Evolutionary conservation across 2,113 vertebrate species (phyloP), one percentile per base, ranked within the genome.

Genomic region (Neolamprologus tretocephalus): DNA sequence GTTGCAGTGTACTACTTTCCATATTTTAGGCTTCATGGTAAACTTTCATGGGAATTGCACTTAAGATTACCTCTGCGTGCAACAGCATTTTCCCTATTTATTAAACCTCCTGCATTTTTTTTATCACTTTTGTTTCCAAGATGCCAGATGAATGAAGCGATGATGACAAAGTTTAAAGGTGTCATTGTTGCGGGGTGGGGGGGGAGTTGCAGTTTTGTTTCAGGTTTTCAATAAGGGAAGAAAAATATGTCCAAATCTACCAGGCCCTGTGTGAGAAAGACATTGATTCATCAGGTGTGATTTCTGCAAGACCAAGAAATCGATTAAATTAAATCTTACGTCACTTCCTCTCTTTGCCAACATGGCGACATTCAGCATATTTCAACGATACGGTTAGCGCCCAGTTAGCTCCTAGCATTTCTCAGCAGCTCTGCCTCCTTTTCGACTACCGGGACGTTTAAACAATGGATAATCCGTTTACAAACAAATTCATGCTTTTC

Each of bases 311-410:
- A 35, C 31, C 58, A 66, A 66, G 61, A 66, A 35, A 35, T 66
- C 61, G 0, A 12, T 66, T 66, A 35, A 23, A 54, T 54, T 0
- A 0, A 47, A 47, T 47, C 45, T 47, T 16, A 47, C 7, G 45
- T 47, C 45, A 47, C 45, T 47, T 47, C 45, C 14, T 47, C 45
- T 47, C 45, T 47, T 47, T 47, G 45, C 45, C 45, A 47, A 8
- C 45, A 8, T 47, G 4, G 45, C 45, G 45, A 47, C 2, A 47
- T 16, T 47, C 45, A 47, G 4, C 7, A 47, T 47, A 47, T 47
- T 47, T 47, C 0, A 47, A 47, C 0, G 45, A 47, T 47, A 16
- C 7, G 45, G 45, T 1, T 47, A 47, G 4, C 7, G 45, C 45
- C 14, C 14, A 47, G 45, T 47, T 47, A 47, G 45, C 45, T 47